Conservation (phyloP, 2,888 invertebrate genomes). For the Eupithecia abbreviata region DNA sequence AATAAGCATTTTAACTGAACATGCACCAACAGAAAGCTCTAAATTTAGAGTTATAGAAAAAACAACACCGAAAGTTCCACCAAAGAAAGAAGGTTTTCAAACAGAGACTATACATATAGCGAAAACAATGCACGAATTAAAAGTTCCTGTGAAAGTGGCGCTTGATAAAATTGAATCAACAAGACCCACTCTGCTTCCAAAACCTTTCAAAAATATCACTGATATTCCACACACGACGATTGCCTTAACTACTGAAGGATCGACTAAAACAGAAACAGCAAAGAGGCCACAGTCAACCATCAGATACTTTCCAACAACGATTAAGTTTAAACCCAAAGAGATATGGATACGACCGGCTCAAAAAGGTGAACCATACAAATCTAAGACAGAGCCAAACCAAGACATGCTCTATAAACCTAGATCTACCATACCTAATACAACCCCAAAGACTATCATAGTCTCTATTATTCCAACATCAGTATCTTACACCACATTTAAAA, state of each 20-base stretch:
- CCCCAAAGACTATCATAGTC: constrained; percentile 78
- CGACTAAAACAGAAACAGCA: constrained; percentile 52
- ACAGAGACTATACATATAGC: constrained; percentile 52
- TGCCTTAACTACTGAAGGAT: constrained; percentile 43
- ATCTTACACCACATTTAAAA: constrained; percentile 75
- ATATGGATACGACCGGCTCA: constrained; percentile 80
- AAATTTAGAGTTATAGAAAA: constrained; percentile 34
- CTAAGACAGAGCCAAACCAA: constrained; percentile 62
- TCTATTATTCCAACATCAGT: constrained; percentile 80
- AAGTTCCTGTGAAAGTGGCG: constrained; percentile 35
- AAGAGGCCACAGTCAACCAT: constrained; percentile 62
- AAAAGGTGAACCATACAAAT: constrained; percentile 73
- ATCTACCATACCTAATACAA: constrained; percentile 61
- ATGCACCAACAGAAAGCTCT: constrained; percentile 29
- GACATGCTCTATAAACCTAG: constrained; percentile 60
- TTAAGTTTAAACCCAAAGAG: constrained; percentile 77
- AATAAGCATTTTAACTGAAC: constrained; percentile 23
- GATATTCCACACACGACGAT: constrained; percentile 36
- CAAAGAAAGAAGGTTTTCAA: constrained; percentile 51
- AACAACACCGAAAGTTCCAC: constrained; percentile 35
- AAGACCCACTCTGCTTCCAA: constrained; percentile 5
- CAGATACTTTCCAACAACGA: constrained; percentile 62
- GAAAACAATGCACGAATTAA: constrained; percentile 33
- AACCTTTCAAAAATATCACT: constrained; percentile 26
- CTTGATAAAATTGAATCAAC: constrained; percentile 12